Conservation (phyloP, 2,797 vertebrate genomes). For the Gadopsis bispinosus region DNA sequence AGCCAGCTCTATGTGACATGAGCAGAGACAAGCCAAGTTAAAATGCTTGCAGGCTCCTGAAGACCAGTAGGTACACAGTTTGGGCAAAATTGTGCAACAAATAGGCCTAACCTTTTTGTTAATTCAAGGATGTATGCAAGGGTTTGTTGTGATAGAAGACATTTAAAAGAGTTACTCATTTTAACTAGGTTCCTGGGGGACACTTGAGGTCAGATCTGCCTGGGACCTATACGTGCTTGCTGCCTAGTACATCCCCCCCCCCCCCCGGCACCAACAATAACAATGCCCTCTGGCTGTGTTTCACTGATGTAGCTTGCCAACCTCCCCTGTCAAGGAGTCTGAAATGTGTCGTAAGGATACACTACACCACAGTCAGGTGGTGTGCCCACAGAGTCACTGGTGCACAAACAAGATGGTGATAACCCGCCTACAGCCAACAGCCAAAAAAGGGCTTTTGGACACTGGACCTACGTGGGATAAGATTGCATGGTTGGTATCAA, state of each 20-base stretch:
- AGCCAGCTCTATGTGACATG: too few species aligned
- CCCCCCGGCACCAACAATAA: conserved; percentile 30
- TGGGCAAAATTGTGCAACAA: background rate
- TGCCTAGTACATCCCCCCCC: background rate
- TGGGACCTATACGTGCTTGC: conserved; percentile 28
- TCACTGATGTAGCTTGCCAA: conserved; percentile 55
- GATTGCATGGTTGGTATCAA: conserved; percentile 83
- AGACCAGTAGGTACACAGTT: background rate
- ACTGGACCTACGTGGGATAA: conserved; percentile 74
- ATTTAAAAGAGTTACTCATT: background rate
- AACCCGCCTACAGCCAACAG: conserved; percentile 61
- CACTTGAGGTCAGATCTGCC: conserved; percentile 41
- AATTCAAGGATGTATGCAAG: background rate
- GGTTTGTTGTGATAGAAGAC: background rate
- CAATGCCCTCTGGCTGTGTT: conserved; percentile 53
- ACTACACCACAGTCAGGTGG: conserved; percentile 81
- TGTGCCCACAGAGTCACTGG: conserved; percentile 70
- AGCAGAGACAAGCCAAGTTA: too few species aligned
- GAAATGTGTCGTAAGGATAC: conserved; percentile 71
- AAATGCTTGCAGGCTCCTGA: too few species aligned
- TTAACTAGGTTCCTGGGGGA: conserved; percentile 9
- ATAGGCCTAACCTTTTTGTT: background rate
- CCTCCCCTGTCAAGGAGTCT: conserved; percentile 37
- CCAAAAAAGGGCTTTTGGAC: conserved; percentile 70
- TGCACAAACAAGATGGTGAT: conserved; percentile 80